Conservation (phyloP, 2,888 invertebrate genomes). For the Coremacera marginata region DNA sequence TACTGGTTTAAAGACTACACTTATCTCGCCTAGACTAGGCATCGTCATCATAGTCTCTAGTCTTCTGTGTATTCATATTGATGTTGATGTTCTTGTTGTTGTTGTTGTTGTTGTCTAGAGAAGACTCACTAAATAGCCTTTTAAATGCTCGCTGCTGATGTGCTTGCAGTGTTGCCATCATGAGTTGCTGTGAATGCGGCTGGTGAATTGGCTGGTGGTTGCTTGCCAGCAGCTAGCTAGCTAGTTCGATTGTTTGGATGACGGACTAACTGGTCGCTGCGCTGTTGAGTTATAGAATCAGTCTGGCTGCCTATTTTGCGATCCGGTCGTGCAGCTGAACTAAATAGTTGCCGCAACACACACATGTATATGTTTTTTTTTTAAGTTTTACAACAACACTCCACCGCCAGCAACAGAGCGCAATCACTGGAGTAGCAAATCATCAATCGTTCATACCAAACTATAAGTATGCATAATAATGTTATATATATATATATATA, state of each 20-base stretch:
- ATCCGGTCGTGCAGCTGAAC: constrained; percentile 28
- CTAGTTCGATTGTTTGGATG: constrained; percentile 7
- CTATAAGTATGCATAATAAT: no score
- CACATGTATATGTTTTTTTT: not conserved
- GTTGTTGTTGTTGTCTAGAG: not conserved
- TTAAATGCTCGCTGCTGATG: constrained; percentile 12
- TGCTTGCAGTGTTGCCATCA: constrained; percentile 2
- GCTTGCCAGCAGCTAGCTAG: not conserved
- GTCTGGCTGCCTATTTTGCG: not conserved
- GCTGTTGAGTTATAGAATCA: not conserved
- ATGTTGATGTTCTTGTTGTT: not conserved
- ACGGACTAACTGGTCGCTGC: constrained; percentile 12
- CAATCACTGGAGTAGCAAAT: not conserved
- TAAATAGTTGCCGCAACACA: constrained; percentile 20
- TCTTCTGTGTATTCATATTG: not conserved
- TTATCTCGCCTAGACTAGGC: not conserved
- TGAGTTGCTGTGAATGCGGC: not conserved
- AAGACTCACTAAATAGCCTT: constrained; percentile 22
- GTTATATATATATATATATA: no score
- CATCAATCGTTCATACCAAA: constrained; percentile 1
- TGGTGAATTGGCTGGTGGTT: not conserved
- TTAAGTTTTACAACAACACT: no score
- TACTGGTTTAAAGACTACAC: not conserved
- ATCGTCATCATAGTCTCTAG: not conserved
- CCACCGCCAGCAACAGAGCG: no score